Conservation (phyloP, 2,888 invertebrate species). For the Melieria omissa region DNA sequence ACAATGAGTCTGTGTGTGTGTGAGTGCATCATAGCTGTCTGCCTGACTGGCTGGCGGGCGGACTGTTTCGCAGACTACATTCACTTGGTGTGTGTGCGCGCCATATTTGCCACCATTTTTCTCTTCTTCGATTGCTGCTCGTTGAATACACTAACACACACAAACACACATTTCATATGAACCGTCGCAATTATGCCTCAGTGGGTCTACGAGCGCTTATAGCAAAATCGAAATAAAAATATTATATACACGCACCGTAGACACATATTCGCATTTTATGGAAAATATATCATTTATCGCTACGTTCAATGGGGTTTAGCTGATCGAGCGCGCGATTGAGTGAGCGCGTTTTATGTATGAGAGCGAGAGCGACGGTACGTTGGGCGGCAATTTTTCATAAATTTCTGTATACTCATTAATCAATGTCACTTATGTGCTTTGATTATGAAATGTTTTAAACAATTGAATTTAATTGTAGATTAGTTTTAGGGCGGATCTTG, state of each 20-base stretch:
- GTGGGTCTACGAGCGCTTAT: no score
- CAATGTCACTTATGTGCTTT: not conserved
- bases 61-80: conserved; percentile 6
- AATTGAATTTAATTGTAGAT: no score
- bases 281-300: not conserved
- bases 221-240: no score
- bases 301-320: no score
- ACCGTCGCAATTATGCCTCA: no score
- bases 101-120: conserved; percentile 34
- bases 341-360: no score
- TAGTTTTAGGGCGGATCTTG: no score
- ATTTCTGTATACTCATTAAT: not conserved
- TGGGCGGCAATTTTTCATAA: not conserved
- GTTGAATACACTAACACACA: no score
- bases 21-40: conserved; percentile 25
- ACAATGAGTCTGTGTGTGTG: not conserved
- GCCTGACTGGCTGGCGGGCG: conserved; percentile 26
- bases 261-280: not conserved
- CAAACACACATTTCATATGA: no score
- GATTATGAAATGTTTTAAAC: no score
- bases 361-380: not conserved
- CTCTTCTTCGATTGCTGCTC: not conserved
- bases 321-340: no score
- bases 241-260: no score
- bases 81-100: conserved; percentile 17